A percentile compares a stretch with the other conserved stretches of the same genome.
Evolutionary conservation across 2,113 vertebrate genomes (phyloP).

Genomic region (Agapornis roseicollis): DNA sequence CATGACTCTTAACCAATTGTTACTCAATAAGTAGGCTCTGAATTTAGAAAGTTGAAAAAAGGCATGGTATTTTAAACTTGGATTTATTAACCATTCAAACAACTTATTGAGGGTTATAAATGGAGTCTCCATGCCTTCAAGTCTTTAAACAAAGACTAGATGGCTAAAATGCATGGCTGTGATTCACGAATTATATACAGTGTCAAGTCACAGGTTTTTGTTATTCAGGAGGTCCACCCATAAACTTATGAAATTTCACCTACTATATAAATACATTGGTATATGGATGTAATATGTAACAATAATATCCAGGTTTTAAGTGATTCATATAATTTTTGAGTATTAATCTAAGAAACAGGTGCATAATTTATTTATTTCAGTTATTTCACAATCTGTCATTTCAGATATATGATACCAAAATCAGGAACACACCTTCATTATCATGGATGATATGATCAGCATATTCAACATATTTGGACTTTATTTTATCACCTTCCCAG

Average conservation of each 20-base stretch:
- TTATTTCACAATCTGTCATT: neutral
- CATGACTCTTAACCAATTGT: rapidly evolving
- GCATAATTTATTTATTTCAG: neutral
- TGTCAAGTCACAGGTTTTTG: neutral
- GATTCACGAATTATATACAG: neutral
- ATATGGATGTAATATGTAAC: neutral
- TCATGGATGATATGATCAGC: neutral
- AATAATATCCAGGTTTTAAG: neutral
- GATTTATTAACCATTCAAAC: neutral
- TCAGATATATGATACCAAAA: neutral
- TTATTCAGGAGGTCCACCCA: neutral
- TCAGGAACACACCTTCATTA: neutral
- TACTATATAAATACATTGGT: neutral
- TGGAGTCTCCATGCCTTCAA: neutral
- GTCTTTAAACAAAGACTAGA: neutral
- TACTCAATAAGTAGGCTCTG: neutral
- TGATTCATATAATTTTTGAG: neutral
- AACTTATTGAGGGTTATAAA: neutral
- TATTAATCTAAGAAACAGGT: neutral
- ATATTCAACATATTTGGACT: neutral
- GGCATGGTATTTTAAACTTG: neutral
- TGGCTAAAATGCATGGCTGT: neutral
- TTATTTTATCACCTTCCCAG: neutral
- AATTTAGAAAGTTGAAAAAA: neutral
- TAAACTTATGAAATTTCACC: neutral